A percentile compares a stretch with the other conserved stretches of the same genome.
These are phyloP conservation scores for Psophia crepitans DNA, from an alignment of 2,113 vertebrate genomes.

Conservation along the genomic window DNA sequence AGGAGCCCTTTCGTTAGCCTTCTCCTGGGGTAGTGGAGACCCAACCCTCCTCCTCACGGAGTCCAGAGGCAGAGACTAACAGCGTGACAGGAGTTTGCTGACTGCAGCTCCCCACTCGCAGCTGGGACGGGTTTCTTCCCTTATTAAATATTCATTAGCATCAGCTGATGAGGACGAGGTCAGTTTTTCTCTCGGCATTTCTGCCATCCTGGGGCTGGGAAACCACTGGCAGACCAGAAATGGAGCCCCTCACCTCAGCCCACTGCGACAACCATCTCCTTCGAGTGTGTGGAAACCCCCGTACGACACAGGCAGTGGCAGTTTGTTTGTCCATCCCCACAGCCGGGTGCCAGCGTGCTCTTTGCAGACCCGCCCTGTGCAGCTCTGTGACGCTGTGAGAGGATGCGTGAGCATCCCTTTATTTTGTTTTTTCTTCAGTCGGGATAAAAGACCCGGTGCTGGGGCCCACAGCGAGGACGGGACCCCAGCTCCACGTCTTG, in stretches of 20 bases:
- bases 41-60: neutral
- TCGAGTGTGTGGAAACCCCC: neutral
- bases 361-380: neutral
- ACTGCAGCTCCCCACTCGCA: neutral
- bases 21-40: neutral
- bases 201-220: neutral
- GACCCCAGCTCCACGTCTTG: too few relatives aligned
- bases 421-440: neutral
- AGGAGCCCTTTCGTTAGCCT: too few relatives aligned
- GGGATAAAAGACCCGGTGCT: rapidly evolving
- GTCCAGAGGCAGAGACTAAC: neutral
- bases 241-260: rapidly evolving
- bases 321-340: too few relatives aligned
- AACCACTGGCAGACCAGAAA: too few relatives aligned
- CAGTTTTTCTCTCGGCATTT: neutral
- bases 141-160: neutral
- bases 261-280: neutral
- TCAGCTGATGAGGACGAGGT: neutral
- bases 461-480: rapidly evolving
- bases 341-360: neutral
- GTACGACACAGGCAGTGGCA: too few relatives aligned
- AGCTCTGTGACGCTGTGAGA: neutral
- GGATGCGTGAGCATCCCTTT: neutral
- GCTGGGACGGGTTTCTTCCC: neutral
- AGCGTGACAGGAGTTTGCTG: neutral